These are phyloP conservation scores for Entomobrya proxima DNA, from an alignment of 2,888 invertebrate genomes.

Conservation along the genomic window DNA sequence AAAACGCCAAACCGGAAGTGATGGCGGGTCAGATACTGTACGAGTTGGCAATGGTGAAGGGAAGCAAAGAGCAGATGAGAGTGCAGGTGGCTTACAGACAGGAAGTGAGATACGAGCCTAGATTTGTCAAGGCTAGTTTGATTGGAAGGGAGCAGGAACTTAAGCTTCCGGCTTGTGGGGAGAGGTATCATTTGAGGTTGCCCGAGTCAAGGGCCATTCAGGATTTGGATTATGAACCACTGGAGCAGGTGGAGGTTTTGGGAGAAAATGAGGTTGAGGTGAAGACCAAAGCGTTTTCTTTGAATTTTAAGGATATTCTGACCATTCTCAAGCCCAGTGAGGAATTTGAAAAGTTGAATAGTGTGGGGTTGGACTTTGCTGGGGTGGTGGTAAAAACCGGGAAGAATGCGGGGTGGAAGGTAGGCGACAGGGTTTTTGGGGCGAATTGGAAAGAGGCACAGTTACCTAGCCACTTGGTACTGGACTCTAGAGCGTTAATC, in stretches of 20 bases:
- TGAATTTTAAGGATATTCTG: conserved; percentile 26
- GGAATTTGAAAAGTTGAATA: not conserved
- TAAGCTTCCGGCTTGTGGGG: not conserved
- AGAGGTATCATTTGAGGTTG: not conserved
- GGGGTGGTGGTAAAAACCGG: not conserved
- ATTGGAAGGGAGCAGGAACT: not conserved
- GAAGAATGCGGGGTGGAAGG: not conserved
- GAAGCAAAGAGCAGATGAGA: not conserved
- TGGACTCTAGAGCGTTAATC: not conserved
- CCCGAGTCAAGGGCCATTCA: not conserved
- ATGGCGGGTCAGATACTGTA: not conserved
- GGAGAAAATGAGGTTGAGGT: not conserved
- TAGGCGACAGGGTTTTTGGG: conserved; percentile 16
- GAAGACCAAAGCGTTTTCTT: not conserved
- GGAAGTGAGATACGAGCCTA: not conserved
- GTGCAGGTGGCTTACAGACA: not conserved
- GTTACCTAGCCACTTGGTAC: not conserved
- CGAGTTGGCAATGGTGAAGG: not conserved
- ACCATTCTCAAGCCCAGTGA: not conserved
- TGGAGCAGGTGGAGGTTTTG: not conserved
- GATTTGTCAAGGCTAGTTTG: not conserved
- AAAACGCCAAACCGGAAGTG: not conserved
- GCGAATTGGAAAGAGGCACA: not conserved
- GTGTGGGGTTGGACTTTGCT: not conserved
- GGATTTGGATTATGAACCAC: not conserved